Conservation (phyloP, 2,113 vertebrate genomes). For the Paraplagusia blochii region DNA sequence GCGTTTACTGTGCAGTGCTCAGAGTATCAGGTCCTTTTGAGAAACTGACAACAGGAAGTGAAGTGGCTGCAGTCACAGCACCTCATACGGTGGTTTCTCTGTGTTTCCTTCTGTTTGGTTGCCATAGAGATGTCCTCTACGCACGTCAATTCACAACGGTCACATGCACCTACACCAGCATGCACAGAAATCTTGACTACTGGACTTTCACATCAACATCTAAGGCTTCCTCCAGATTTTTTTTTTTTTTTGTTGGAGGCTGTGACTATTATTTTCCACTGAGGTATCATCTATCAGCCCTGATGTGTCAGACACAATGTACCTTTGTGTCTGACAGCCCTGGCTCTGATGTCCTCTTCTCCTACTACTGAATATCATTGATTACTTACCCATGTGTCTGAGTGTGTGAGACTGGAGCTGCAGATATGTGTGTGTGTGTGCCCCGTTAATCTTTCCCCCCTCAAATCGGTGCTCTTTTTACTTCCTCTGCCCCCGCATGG, state of each 20-base stretch:
- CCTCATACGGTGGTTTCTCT: constrained; percentile 8
- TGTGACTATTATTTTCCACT: constrained; percentile 33
- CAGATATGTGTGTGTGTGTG: constrained; percentile 36
- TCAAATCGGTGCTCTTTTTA: constrained; percentile 14
- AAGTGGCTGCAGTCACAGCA: constrained; percentile 38
- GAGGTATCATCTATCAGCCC: constrained; percentile 15
- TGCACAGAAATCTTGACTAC: constrained; percentile 6
- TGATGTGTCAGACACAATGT: constrained; percentile 33
- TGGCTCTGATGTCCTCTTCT: constrained; percentile 24
- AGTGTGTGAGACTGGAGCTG: constrained; percentile 23
- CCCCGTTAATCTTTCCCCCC: constrained; percentile 24
- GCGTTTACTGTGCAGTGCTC: too few relatives aligned
- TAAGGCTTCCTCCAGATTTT: constrained; percentile 24
- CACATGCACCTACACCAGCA: constrained; percentile 31
- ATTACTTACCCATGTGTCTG: constrained; percentile 31
- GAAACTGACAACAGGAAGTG: constrained; percentile 57
- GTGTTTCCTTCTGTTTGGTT: constrained; percentile 22
- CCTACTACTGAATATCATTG: constrained; percentile 3
- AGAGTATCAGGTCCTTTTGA: constrained; percentile 18
- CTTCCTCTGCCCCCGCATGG: constrained; percentile 8
- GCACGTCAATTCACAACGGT: constrained; percentile 9
- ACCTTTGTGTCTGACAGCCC: constrained; percentile 34
- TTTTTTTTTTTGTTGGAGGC: constrained; percentile 4
- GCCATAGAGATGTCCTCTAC: constrained; percentile 23
- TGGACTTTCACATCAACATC: constrained; percentile 29